phyloP scores from a whole-genome alignment of 2,888 invertebrate genomes.

The Melinopterus prodromus region DNA sequence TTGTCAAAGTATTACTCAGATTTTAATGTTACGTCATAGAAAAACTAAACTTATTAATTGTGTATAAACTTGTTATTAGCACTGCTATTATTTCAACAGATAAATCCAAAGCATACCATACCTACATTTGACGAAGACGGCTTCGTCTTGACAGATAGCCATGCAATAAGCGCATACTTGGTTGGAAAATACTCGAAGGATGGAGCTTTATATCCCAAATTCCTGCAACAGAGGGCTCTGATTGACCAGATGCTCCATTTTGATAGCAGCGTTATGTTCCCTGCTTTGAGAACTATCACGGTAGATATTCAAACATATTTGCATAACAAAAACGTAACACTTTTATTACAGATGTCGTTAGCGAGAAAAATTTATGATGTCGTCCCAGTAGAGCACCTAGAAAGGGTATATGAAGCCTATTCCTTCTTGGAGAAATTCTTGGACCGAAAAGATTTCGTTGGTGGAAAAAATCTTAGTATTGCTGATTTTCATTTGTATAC shows the following conservation, averaged over 20 bases:
- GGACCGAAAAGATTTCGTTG: conserved; percentile 60
- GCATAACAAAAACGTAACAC: not conserved
- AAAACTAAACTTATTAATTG: not conserved
- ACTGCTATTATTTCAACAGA: conserved; percentile 45
- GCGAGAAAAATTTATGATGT: conserved; percentile 25
- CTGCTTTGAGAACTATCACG: conserved; percentile 58
- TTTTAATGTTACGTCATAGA: not conserved
- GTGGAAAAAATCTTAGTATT: conserved; percentile 57
- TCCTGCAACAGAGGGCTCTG: conserved; percentile 62
- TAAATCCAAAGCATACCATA: conserved; percentile 66
- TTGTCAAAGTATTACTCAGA: not conserved
- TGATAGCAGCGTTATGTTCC: conserved; percentile 63
- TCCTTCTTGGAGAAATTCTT: conserved; percentile 62
- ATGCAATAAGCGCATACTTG: conserved; percentile 64
- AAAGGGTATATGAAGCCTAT: conserved; percentile 55
- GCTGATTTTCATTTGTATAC: conserved; percentile 48
- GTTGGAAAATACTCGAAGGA: conserved; percentile 64
- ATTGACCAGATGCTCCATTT: conserved; percentile 66
- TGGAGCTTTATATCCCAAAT: conserved; percentile 66
- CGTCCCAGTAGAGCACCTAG: conserved; percentile 28
- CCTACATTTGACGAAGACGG: conserved; percentile 67
- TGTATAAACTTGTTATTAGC: too few species aligned
- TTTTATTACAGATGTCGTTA: conserved; percentile 60
- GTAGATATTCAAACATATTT: conserved; percentile 57
- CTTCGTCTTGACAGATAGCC: conserved; percentile 62